Percentiles rank a stretch among this genome's conserved stretches.
phyloP scores from a whole-genome alignment of 2,113 vertebrate species.

The Regulus satrapa region DNA sequence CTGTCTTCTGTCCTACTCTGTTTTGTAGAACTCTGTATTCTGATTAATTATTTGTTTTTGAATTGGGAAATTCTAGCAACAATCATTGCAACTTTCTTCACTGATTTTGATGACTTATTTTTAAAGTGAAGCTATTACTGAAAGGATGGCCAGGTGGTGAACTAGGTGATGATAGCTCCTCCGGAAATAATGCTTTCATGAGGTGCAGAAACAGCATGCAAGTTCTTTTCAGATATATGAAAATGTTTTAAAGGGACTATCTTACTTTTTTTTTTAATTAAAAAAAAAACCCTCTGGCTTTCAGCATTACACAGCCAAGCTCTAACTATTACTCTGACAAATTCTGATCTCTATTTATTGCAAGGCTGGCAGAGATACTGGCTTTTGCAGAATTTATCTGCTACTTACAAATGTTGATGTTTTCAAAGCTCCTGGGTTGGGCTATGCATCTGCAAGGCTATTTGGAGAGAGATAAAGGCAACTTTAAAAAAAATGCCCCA shows the following conservation, averaged over 20 bases:
- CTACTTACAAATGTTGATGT: background rate
- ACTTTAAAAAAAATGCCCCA: background rate
- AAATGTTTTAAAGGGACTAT: background rate
- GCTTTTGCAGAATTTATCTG: conserved; percentile 6
- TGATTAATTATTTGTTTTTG: background rate
- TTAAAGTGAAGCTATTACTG: background rate
- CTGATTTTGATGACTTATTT: background rate
- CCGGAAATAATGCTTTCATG: background rate
- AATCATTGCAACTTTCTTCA: background rate
- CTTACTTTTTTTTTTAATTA: background rate
- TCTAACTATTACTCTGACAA: background rate
- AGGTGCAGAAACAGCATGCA: background rate
- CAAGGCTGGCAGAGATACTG: background rate
- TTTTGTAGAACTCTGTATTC: background rate
- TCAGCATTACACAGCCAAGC: background rate
- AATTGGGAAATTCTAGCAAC: background rate
- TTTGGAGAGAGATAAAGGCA: conserved; percentile 9
- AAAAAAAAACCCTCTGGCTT: background rate
- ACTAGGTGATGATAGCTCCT: background rate
- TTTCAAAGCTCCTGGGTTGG: background rate
- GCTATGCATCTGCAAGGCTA: background rate
- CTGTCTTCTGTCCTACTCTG: background rate
- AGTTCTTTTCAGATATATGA: background rate
- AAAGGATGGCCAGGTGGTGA: background rate
- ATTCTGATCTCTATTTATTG: background rate